A percentile compares a stretch with the other conserved stretches of the same genome.
phyloP scores from a whole-genome alignment of 30 jellyfish, hydroid and myxozoan genomes.

The Aurelia coerulea region DNA sequence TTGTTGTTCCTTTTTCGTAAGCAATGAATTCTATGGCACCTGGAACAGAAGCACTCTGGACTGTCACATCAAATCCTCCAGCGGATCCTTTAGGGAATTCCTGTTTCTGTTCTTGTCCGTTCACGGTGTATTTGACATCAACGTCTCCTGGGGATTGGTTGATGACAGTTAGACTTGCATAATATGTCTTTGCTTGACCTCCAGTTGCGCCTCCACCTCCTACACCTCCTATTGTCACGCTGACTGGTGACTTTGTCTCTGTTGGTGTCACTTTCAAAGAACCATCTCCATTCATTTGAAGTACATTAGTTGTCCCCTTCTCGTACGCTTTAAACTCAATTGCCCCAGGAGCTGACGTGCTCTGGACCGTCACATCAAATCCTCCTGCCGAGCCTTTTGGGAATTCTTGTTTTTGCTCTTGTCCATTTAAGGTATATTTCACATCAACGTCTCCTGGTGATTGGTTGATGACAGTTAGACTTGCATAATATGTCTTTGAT shows the following conservation, averaged over 20 bases:
- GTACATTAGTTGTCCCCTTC: slow-evolving; percentile 46
- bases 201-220: slow-evolving; percentile 3
- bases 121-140: slow-evolving; percentile 17
- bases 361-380: slow-evolving; percentile 32
- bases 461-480: slow-evolving; percentile 46
- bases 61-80: slow-evolving; percentile 29
- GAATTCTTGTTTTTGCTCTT: slow-evolving; percentile 34
- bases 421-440: slow-evolving; percentile 21
- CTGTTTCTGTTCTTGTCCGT: slow-evolving; percentile 33
- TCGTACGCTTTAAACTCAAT: slow-evolving; percentile 64
- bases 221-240: slow-evolving; percentile 23
- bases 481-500: slow-evolving; percentile 45
- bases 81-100: slow-evolving; percentile 44
- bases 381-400: slow-evolving; percentile 20
- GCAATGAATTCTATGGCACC: slow-evolving; percentile 23
- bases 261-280: slow-evolving; percentile 43
- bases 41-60: slow-evolving; percentile 6
- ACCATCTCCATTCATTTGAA: slow-evolving; percentile 45
- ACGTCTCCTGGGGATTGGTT: slow-evolving; percentile 37
- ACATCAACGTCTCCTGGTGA: slow-evolving; percentile 47
- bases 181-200: slow-evolving; percentile 39
- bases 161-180: slow-evolving; percentile 25
- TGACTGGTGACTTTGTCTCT: slow-evolving; percentile 5
- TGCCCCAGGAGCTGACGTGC: slow-evolving; percentile 45
- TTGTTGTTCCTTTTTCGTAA: slow-evolving; percentile 33